phyloP scores from a whole-genome alignment of 2,113 vertebrate genomes.

The Semnornis frantzii region DNA sequence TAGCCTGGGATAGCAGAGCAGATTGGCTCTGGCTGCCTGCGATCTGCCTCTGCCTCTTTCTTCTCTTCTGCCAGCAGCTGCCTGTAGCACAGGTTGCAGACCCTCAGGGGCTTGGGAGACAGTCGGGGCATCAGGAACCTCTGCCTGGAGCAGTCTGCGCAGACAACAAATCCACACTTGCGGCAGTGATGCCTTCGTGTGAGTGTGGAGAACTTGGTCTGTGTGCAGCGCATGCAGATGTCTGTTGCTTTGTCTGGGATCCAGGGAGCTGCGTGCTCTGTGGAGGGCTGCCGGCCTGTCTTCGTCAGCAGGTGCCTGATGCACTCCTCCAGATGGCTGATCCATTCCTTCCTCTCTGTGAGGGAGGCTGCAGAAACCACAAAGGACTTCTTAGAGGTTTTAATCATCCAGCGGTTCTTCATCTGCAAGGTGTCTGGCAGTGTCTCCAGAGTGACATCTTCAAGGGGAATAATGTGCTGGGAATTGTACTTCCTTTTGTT shows the following conservation, averaged over 20 bases:
- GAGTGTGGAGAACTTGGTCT: slow-evolving; percentile 80
- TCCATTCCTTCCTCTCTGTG: slow-evolving; percentile 88
- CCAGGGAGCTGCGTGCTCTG: slow-evolving; percentile 81
- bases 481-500: slow-evolving; percentile 82
- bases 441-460: slow-evolving; percentile 84
- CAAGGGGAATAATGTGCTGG: slow-evolving; percentile 87
- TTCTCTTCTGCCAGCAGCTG: slow-evolving; percentile 65
- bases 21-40: background rate
- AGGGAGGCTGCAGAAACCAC: slow-evolving; percentile 83
- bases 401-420: slow-evolving; percentile 92
- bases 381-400: slow-evolving; percentile 91
- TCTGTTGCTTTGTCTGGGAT: slow-evolving; percentile 85
- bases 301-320: slow-evolving; percentile 70
- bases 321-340: slow-evolving; percentile 86
- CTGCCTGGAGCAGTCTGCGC: slow-evolving; percentile 81
- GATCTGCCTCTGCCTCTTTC: slow-evolving; percentile 39
- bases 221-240: slow-evolving; percentile 91
- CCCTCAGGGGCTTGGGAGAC: slow-evolving; percentile 81
- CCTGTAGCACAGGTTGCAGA: slow-evolving; percentile 82
- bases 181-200: slow-evolving; percentile 91
- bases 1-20: background rate
- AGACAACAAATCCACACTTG: slow-evolving; percentile 89
- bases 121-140: slow-evolving; percentile 82
- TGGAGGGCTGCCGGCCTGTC: slow-evolving; percentile 26
- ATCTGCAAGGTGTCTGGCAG: slow-evolving; percentile 80